Percentiles rank a stretch among this genome's conserved stretches.
Conservation (phyloP, 2,888 invertebrate genomes). For the Oscheius sp. region DNA sequence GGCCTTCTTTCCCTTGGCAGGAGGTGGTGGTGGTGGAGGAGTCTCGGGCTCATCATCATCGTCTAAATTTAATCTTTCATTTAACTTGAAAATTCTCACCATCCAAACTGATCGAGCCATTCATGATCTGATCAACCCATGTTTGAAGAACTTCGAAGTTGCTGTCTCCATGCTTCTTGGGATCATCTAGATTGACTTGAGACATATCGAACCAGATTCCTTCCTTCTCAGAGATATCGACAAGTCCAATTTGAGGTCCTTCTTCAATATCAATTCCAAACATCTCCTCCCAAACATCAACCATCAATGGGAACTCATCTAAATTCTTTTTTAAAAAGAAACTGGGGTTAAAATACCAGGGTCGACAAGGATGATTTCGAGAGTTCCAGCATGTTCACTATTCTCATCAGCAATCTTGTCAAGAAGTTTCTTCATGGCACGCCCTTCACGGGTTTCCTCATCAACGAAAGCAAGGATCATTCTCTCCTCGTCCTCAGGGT, state of each 20-base stretch:
- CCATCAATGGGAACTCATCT: slow-evolving; percentile 71
- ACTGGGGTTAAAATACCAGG: slow-evolving; percentile 51
- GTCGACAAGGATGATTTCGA: slow-evolving; percentile 69
- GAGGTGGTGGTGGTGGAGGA: slow-evolving; percentile 55
- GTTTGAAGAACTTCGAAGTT: slow-evolving; percentile 70
- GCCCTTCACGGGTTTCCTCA: slow-evolving; percentile 69
- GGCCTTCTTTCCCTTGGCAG: slow-evolving; percentile 50
- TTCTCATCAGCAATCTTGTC: slow-evolving; percentile 69
- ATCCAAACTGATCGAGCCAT: slow-evolving; percentile 66
- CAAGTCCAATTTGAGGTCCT: slow-evolving; percentile 69
- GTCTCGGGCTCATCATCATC: slow-evolving; percentile 54
- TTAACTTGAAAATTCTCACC: slow-evolving; percentile 39
- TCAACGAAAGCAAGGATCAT: slow-evolving; percentile 69
- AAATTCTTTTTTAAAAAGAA: background rate
- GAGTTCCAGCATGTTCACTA: slow-evolving; percentile 69
- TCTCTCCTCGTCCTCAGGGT: slow-evolving; percentile 69
- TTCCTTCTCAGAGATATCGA: slow-evolving; percentile 70
- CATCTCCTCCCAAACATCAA: slow-evolving; percentile 71
- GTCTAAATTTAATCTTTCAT: background rate
- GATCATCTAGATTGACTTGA: slow-evolving; percentile 70
- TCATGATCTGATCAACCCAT: slow-evolving; percentile 70
- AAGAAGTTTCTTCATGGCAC: slow-evolving; percentile 67
- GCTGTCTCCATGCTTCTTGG: slow-evolving; percentile 67
- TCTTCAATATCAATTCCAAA: slow-evolving; percentile 71
- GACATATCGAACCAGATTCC: slow-evolving; percentile 71